Conservation (phyloP, 2,888 invertebrate species). For the Archips xylosteana region DNA sequence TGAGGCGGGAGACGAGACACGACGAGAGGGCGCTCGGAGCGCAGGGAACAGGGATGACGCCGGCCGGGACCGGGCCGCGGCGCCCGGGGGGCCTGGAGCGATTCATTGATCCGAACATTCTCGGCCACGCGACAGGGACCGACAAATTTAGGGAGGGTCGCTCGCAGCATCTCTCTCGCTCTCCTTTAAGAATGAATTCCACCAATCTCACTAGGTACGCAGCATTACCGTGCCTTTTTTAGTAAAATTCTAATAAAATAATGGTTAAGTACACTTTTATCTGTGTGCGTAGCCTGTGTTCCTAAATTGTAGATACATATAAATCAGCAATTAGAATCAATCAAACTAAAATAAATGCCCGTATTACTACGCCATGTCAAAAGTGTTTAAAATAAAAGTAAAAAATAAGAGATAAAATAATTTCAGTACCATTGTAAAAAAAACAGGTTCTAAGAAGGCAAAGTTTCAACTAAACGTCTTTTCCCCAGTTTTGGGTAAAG, state of each 20-base stretch:
- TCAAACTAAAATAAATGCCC: too few species aligned
- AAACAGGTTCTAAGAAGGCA: neutral
- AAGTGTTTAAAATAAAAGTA: too few species aligned
- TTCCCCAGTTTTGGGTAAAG: constrained; percentile 11
- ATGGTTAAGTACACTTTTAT: neutral
- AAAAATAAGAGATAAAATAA: too few species aligned
- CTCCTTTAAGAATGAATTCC: constrained; percentile 44
- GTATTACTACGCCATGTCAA: too few species aligned
- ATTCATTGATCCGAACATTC: constrained; percentile 84
- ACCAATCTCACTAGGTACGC: constrained; percentile 19
- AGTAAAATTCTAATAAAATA: neutral
- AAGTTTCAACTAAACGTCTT: constrained; percentile 3
- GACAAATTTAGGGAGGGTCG: constrained; percentile 56
- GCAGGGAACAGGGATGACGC: constrained; percentile 61
- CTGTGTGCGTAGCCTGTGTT: neutral
- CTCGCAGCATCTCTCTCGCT: constrained; percentile 56
- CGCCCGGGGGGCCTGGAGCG: constrained; percentile 69
- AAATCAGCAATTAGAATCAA: too few species aligned
- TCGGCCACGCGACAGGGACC: constrained; percentile 76
- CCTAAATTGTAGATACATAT: too few species aligned
- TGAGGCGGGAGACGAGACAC: constrained; percentile 52
- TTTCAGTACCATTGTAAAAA: neutral
- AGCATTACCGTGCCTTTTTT: neutral
- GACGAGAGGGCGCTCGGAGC: constrained; percentile 58
- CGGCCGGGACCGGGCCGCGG: constrained; percentile 54